phyloP scores from a whole-genome alignment of 2,888 invertebrate genomes.

The Ectropis crepuscularia region DNA sequence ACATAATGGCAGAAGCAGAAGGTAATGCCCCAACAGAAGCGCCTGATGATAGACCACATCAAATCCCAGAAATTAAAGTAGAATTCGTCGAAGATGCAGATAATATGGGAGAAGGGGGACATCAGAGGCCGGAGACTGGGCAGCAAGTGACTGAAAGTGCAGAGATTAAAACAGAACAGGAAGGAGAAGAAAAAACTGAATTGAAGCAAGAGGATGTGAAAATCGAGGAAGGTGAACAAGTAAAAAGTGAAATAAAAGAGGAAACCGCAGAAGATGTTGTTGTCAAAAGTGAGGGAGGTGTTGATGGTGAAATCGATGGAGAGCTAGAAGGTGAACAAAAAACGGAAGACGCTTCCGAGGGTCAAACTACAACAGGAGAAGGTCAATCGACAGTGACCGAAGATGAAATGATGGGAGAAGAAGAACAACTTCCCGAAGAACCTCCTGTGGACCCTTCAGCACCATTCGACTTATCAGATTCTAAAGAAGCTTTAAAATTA shows the following conservation, averaged over 20 bases:
- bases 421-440: slow-evolving; percentile 59
- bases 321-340: slow-evolving; percentile 34
- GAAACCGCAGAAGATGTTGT: background rate
- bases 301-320: slow-evolving; percentile 5
- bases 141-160: no score
- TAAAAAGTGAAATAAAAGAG: background rate
- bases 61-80: no score
- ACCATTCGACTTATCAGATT: slow-evolving; percentile 67
- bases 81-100: background rate
- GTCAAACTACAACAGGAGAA: slow-evolving; percentile 46
- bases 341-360: slow-evolving; percentile 41
- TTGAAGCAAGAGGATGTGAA: background rate
- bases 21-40: slow-evolving; percentile 6
- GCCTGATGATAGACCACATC: no score
- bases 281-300: slow-evolving; percentile 20
- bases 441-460: slow-evolving; percentile 72
- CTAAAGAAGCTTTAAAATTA: slow-evolving; percentile 65
- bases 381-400: slow-evolving; percentile 35
- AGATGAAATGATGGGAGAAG: slow-evolving; percentile 59
- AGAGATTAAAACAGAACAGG: no score
- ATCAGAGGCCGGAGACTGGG: no score
- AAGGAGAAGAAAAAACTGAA: slow-evolving; percentile 2
- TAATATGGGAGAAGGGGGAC: background rate
- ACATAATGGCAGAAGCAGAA: slow-evolving; percentile 40
- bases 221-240: background rate